Conservation (phyloP, 92 coral and sea anemone genomes). For the Pocillopora grandis region DNA sequence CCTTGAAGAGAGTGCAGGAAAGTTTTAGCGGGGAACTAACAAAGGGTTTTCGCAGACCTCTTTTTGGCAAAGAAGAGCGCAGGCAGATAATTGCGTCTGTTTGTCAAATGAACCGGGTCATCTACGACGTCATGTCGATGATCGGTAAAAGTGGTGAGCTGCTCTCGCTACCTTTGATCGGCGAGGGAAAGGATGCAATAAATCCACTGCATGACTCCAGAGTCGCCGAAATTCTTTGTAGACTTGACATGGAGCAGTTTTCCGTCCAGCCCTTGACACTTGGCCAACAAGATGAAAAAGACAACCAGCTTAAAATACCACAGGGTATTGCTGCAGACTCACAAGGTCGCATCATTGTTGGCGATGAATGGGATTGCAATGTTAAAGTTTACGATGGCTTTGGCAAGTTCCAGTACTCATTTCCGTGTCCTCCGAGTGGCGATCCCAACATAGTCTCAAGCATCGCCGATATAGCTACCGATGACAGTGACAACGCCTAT, state of each 20-base stretch:
- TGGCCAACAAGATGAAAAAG: background rate
- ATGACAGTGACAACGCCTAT: background rate
- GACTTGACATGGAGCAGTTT: background rate
- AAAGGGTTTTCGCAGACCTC: background rate
- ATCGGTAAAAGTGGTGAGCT: background rate
- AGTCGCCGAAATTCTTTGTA: background rate
- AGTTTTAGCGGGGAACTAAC: background rate
- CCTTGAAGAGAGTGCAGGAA: background rate
- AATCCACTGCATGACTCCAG: background rate
- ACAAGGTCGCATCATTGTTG: background rate
- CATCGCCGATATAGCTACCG: slow-evolving; percentile 7
- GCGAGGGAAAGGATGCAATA: background rate
- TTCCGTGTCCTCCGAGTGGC: background rate
- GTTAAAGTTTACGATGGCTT: background rate
- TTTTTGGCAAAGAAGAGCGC: background rate
- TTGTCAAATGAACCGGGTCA: slow-evolving; percentile 11
- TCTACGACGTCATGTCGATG: background rate
- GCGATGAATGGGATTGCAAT: background rate
- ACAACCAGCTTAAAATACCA: background rate
- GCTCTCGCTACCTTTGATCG: slow-evolving; percentile 8
- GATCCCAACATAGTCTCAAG: background rate
- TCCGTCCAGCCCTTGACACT: background rate
- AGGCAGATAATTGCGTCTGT: slow-evolving; percentile 7
- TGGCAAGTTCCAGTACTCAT: background rate
- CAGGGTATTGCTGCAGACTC: background rate